These are phyloP conservation scores for Entelurus aequoreus DNA, from an alignment of 2,113 vertebrate species.

Conservation along the genomic window DNA sequence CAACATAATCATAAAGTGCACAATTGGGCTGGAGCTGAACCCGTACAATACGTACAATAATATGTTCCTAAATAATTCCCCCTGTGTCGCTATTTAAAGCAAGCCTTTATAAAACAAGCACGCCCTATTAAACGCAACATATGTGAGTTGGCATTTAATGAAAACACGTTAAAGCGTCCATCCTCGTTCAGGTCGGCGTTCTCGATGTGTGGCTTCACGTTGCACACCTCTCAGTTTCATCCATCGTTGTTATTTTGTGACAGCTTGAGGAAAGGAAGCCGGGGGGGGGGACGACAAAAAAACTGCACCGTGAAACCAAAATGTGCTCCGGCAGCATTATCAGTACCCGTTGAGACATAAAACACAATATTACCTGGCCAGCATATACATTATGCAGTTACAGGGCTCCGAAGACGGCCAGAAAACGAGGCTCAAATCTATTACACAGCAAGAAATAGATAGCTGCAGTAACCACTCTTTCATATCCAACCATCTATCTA, in stretches of 20 bases:
- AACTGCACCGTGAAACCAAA: conserved; percentile 53
- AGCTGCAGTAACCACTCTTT: conserved; percentile 4
- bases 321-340: conserved; percentile 66
- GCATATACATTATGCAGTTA: conserved; percentile 60
- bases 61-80: conserved; percentile 27
- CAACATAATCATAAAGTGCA: conserved; percentile 19
- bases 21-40: conserved; percentile 14
- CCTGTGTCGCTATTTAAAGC: conserved; percentile 22
- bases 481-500: not conserved
- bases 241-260: conserved; percentile 51
- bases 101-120: conserved; percentile 27
- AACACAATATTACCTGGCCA: conserved; percentile 63
- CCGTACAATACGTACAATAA: conserved; percentile 32
- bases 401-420: conserved; percentile 33
- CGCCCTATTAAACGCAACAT: conserved; percentile 28
- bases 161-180: not conserved
- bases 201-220: conserved; percentile 38
- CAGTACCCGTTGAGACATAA: conserved; percentile 60
- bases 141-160: conserved; percentile 19
- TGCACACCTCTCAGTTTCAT: conserved; percentile 46
- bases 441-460: conserved; percentile 9
- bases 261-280: conserved; percentile 45
- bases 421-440: conserved; percentile 30
- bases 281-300: conserved; percentile 10
- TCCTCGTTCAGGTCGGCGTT: conserved; percentile 1